phyloP scores from a whole-genome alignment of 2,797 vertebrate species.

The Hemibagrus guttatus region DNA sequence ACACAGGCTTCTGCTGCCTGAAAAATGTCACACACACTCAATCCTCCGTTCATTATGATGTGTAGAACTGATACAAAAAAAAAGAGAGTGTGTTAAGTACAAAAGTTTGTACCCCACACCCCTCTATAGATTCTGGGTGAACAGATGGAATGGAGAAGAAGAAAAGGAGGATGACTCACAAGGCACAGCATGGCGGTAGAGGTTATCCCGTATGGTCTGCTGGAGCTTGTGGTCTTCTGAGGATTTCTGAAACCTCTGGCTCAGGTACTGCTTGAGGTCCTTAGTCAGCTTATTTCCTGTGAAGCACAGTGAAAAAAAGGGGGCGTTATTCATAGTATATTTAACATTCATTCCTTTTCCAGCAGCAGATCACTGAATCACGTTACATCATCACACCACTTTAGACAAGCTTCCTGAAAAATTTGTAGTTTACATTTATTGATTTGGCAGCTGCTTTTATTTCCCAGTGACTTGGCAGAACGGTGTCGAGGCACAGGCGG shows the following conservation, averaged over 20 bases:
- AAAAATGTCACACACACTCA: background rate
- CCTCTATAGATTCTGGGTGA: background rate
- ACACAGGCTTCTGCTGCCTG: background rate
- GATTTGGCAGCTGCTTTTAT: slow-evolving; percentile 13
- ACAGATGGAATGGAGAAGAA: background rate
- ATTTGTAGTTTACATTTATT: background rate
- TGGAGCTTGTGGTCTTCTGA: slow-evolving; percentile 94
- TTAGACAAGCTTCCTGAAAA: slow-evolving; percentile 19
- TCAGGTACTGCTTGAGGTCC: slow-evolving; percentile 94
- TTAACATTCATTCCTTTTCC: too few relatives aligned
- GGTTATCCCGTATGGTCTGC: slow-evolving; percentile 96
- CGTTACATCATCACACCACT: background rate
- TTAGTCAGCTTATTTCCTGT: slow-evolving; percentile 94
- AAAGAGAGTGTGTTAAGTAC: background rate
- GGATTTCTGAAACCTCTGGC: slow-evolving; percentile 95
- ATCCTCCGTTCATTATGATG: background rate
- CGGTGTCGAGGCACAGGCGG: background rate
- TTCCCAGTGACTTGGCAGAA: background rate
- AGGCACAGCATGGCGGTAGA: slow-evolving; percentile 98
- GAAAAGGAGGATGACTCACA: slow-evolving; percentile 81
- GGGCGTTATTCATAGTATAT: too few relatives aligned
- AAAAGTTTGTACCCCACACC: background rate
- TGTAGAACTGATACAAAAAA: background rate
- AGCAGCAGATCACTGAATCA: background rate
- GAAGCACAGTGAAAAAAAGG: slow-evolving; percentile 33